Base-by-base conservation (phyloP, 2,888 invertebrate genomes). In the Drosophila anceps region DNA sequence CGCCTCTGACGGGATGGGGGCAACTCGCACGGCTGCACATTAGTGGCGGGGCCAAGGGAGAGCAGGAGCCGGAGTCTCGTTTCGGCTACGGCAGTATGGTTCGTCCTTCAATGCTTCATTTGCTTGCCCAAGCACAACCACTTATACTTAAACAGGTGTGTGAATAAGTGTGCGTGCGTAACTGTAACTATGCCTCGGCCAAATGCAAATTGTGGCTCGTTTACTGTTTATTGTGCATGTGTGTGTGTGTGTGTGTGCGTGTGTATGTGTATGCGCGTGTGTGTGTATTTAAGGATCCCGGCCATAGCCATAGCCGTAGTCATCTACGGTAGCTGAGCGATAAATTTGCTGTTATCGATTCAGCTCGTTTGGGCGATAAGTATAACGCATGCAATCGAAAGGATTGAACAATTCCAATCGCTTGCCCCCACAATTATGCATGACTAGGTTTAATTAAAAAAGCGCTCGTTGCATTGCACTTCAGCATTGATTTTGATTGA, bases 261-360 rank as follows among this genome's bases (percentile, higher is more conserved):
- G 15, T 39, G 31, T 6, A 3, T 44, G 39, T 57, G 43, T 31
- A 24, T 37, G 44, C 61, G 59, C 62, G 41, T 54, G 41, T 39
- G 29, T 46, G 66, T 51, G 48, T 59, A 58, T 31, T 73, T 59
- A 77, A 65, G 76, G n/a, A 65, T 69, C 73, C 73, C 62, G 62
- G 9, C 27, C 44, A 44, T 44, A 75, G 62, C 75, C 53, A 67
- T 72, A 20, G 4, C 68, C 44, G 24, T 24, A 7, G n/a, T n/a
- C n/a, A n/a, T n/a, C n/a, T 15, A n/a, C 29, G n/a, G 48, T 10
- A 65, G 69, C 62, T 83, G 73, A 81, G 69, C 86, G 79, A 84
- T 84, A 82, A 81, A 82, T 80, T 78, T 75, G 68, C 71, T 69
- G 70, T 70, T 82, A 80, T 84, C 84, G 84, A 84, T 80, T 67